phyloP scores from a whole-genome alignment of 2,888 invertebrate species.

The Euproctis similis region DNA sequence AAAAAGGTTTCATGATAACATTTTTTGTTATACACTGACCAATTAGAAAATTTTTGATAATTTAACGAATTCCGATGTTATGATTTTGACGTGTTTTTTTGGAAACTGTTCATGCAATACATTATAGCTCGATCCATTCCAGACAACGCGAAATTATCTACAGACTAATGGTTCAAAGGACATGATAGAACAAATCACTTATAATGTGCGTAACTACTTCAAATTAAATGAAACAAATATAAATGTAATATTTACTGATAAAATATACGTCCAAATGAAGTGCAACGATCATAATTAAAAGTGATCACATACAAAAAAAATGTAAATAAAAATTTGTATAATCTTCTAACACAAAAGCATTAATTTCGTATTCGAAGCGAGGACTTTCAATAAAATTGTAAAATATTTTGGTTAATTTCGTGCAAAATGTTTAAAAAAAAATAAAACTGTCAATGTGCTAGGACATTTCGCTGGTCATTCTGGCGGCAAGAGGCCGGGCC shows the following conservation, averaged over 20 bases:
- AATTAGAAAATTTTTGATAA: constrained; percentile 26
- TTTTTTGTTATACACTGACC: constrained; percentile 21
- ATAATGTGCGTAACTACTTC: constrained; percentile 48
- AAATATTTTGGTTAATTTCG: constrained; percentile 44
- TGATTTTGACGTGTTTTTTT: no score
- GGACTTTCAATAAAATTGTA: constrained; percentile 52
- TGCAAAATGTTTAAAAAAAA: no score
- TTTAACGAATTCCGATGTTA: no score
- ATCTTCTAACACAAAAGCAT: constrained; percentile 67
- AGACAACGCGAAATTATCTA: constrained; percentile 52
- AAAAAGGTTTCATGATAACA: constrained; percentile 18
- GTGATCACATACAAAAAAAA: constrained; percentile 61
- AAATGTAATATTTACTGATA: constrained; percentile 36
- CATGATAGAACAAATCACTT: constrained; percentile 41
- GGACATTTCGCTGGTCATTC: constrained; percentile 62
- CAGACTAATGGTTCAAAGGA: constrained; percentile 55
- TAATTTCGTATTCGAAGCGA: constrained; percentile 61
- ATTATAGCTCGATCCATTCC: constrained; percentile 52
- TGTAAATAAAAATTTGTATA: no score
- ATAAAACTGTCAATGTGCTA: constrained; percentile 70
- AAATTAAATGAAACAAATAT: constrained; percentile 36
- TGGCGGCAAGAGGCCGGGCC: constrained; percentile 65
- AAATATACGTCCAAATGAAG: constrained; percentile 64
- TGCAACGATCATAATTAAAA: constrained; percentile 62
- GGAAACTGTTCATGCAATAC: no score